phyloP scores from a whole-genome alignment of 2,113 vertebrate genomes.

The Campylomormyrus tamandua region DNA sequence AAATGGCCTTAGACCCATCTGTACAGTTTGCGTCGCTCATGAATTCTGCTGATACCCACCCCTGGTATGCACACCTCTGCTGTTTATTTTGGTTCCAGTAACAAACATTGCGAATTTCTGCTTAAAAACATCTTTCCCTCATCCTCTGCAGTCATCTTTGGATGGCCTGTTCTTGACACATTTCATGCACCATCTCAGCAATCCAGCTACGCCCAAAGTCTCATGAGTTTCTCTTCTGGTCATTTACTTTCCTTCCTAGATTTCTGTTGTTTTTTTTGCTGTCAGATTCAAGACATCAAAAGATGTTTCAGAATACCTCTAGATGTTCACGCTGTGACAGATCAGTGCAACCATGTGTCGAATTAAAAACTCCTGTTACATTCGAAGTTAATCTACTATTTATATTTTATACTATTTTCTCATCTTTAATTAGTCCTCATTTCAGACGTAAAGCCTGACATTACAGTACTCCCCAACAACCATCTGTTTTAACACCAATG shows the following conservation, averaged over 20 bases:
- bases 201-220: not conserved
- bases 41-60: not conserved
- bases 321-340: not conserved
- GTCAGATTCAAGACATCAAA: not conserved
- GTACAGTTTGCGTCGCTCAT: not conserved
- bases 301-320: not conserved
- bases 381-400: not conserved
- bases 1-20: not conserved
- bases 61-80: not conserved
- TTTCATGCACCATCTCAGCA: not conserved
- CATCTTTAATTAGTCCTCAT: not conserved
- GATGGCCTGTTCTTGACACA: not conserved
- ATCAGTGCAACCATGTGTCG: not conserved
- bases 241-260: not conserved
- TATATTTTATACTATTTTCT: not conserved
- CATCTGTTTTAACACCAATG: not conserved
- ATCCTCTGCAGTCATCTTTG: not conserved
- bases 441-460: not conserved
- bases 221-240: not conserved
- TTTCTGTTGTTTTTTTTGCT: not conserved
- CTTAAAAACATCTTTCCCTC: not conserved
- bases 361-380: not conserved
- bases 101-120: not conserved
- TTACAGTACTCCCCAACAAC: not conserved
- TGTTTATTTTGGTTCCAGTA: not conserved